Evolutionary conservation across 1,140 invertebrate species (phyloP), one percentile per base, ranked within the genome.

Genomic region (Euwallacea fornicatus): DNA sequence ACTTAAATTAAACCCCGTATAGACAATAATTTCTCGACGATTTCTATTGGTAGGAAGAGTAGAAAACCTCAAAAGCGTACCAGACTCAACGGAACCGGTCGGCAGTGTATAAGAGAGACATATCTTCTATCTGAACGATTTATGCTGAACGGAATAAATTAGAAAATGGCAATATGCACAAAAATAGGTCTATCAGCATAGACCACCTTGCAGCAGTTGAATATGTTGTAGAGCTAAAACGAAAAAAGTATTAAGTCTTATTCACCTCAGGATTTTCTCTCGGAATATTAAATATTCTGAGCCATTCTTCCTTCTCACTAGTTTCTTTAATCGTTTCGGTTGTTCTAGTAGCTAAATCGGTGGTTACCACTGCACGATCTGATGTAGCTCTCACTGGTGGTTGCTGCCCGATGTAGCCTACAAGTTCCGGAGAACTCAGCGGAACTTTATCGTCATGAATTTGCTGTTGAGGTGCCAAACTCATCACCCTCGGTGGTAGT

Each of bases 371-470:
- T 50, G 15, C 55, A 15, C 69, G 33, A 13, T 71, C 46, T 7
- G 42, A 43, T 43, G 63, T 61, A 21, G 71, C 59, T 69, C 70
- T 16, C 47, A 33, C 11, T 42, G 63, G 59, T 54, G 68, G 65
- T 58, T 63, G 72, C 0, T 82, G 83, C n/a, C 83, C 75, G 6
- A 81, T 81, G 66, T 81, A 83, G 70, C 87, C 87, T 54, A 89
- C 88, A 67, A 89, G 76, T 75, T 88, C 85, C 0, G 88, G 88
- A 0, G 84, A 84, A 80, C 84, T 86, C 6, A 86, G 77, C 10
- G 81, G 85, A 70, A 83, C 81, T 71, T 84, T 85, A 66, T 83
- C 84, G 79, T 82, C 78, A 82, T 82, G 82, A 63, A 85, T 84
- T 76, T 78, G 84, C 55, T 86, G 85, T 66, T 83, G 82, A 0